Evolutionary conservation across 2,888 invertebrate species (phyloP).

Genomic region (Morinoia aosen): DNA sequence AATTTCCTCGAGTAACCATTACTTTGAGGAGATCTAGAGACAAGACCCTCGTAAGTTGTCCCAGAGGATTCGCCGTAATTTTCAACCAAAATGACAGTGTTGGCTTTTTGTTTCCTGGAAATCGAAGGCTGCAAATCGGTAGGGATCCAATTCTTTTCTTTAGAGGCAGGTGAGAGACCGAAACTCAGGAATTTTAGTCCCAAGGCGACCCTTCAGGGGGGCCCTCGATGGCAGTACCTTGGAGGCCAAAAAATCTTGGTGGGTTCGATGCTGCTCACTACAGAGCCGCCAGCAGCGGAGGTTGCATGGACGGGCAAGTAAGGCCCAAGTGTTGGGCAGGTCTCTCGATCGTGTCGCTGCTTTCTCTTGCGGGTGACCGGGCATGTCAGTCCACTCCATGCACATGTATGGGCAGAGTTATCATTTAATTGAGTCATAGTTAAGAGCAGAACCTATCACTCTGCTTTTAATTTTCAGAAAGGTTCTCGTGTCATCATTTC

Average conservation of each 20-base stretch:
- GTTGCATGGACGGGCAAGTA: no score
- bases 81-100: not conserved
- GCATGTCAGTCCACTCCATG: no score
- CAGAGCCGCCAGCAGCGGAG: not conserved
- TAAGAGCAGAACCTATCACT: no score
- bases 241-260: not conserved
- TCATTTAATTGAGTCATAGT: no score
- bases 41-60: not conserved
- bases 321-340: no score
- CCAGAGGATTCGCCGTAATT: not conserved
- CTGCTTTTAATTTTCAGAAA: no score
- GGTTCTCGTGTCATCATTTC: no score
- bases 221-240: not conserved
- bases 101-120: not conserved
- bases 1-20: not conserved
- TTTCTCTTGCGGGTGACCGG: no score
- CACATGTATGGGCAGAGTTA: no score
- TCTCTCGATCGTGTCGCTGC: no score
- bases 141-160: not conserved
- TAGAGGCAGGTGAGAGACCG: not conserved
- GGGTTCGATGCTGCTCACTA: not conserved
- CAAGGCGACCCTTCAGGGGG: not conserved
- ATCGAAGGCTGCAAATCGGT: not conserved
- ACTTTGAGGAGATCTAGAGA: not conserved
- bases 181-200: not conserved